Conservation (phyloP, 2,797 vertebrate species). For the Gambelia wislizenii region DNA sequence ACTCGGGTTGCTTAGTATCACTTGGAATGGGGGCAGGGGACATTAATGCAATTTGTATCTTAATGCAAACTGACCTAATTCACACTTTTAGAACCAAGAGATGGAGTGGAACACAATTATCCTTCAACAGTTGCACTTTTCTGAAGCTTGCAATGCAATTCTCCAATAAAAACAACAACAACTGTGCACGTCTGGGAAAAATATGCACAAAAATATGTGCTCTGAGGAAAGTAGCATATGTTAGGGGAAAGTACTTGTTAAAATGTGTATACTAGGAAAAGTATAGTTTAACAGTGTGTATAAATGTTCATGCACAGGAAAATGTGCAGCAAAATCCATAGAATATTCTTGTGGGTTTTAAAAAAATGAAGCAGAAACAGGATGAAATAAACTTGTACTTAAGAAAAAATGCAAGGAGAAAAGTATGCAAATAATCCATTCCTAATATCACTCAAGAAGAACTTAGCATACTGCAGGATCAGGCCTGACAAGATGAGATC, state of each 20-base stretch:
- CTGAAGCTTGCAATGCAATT: background rate
- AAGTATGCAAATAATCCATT: background rate
- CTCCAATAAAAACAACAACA: background rate
- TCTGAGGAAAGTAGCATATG: background rate
- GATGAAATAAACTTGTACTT: background rate
- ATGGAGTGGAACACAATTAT: background rate
- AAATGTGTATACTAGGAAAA: too few species aligned
- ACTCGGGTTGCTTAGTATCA: background rate
- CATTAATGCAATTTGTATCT: background rate
- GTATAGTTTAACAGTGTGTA: background rate
- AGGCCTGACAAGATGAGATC: background rate
- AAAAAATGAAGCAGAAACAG: background rate
- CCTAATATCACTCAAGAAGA: background rate
- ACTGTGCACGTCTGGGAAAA: background rate
- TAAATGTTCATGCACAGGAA: background rate
- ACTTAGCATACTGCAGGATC: fast-evolving
- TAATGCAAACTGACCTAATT: background rate
- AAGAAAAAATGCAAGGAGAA: background rate
- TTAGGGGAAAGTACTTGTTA: background rate
- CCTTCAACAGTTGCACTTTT: background rate
- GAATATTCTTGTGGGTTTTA: background rate
- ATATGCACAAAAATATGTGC: background rate
- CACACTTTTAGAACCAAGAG: background rate
- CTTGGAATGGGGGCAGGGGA: background rate
- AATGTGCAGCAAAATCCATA: background rate